These are phyloP conservation scores for Physocephala rufipes DNA, from an alignment of 2,888 invertebrate genomes.

Conservation along the genomic window DNA sequence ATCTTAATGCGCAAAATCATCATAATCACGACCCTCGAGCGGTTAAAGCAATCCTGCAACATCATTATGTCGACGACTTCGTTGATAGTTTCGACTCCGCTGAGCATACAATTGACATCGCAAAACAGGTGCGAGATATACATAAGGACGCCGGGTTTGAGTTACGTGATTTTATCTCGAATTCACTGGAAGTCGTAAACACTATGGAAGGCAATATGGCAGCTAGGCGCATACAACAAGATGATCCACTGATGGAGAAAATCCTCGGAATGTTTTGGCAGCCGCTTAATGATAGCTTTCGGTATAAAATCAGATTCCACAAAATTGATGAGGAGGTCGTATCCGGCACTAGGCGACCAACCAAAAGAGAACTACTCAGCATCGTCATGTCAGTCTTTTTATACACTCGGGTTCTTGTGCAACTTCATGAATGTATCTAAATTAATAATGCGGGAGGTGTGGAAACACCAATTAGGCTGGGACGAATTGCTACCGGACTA, in stretches of 20 bases:
- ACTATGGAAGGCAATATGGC: constrained; percentile 18
- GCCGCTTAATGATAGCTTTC: constrained; percentile 33
- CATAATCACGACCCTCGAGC: constrained; percentile 23
- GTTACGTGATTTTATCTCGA: constrained; percentile 39
- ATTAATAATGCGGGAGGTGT: constrained; percentile 39
- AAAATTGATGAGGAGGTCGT: constrained; percentile 34
- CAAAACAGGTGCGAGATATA: constrained; percentile 31
- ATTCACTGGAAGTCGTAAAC: constrained; percentile 30
- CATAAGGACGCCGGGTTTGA: constrained; percentile 39
- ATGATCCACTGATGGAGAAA: constrained; percentile 25
- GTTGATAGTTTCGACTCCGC: constrained; percentile 34
- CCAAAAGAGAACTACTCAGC: constrained; percentile 8
- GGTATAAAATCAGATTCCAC: constrained; percentile 37
- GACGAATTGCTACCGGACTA: not conserved
- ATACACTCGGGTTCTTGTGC: constrained; percentile 32
- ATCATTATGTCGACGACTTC: constrained; percentile 42
- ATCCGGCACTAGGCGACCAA: constrained; percentile 17
- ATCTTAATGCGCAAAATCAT: constrained; percentile 22
- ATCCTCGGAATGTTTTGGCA: constrained; percentile 35
- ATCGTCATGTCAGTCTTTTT: constrained; percentile 34
- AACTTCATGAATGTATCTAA: constrained; percentile 33
- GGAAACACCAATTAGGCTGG: constrained; percentile 35
- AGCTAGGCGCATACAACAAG: not conserved
- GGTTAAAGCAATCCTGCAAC: constrained; percentile 28
- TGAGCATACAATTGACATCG: constrained; percentile 35